A percentile compares a stretch with the other conserved stretches of the same genome.
These are phyloP conservation scores for Sinocyclocheilus maitianheensis DNA, from an alignment of 2,113 vertebrate genomes.

Conservation along the genomic window DNA sequence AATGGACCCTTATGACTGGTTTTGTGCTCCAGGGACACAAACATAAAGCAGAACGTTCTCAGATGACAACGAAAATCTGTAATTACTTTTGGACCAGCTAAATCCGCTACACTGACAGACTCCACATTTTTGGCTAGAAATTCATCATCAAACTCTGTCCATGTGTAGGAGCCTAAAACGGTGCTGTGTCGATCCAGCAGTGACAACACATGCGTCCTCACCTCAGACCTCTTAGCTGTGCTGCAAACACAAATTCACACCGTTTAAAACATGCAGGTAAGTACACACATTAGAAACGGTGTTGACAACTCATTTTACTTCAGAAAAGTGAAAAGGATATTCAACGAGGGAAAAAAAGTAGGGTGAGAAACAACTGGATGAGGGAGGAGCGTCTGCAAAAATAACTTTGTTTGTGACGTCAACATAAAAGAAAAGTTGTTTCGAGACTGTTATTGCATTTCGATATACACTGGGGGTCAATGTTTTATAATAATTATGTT, in stretches of 20 bases:
- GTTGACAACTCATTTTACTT: neutral
- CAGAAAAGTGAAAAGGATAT: neutral
- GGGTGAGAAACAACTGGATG: too few species aligned
- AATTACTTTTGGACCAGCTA: conserved; percentile 74
- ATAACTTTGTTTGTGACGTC: too few species aligned
- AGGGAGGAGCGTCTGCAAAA: too few species aligned
- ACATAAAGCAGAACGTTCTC: neutral
- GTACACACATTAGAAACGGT: neutral
- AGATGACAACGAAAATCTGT: conserved; percentile 36
- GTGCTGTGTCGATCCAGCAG: conserved; percentile 85
- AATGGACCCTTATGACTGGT: too few species aligned
- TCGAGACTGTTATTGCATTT: too few species aligned
- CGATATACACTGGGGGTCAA: too few species aligned
- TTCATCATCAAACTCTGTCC: conserved; percentile 90
- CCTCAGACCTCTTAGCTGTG: conserved; percentile 82
- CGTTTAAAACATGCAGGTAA: neutral
- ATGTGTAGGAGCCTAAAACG: conserved; percentile 88
- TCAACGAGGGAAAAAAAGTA: too few species aligned
- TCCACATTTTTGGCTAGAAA: conserved; percentile 86
- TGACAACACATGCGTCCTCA: conserved; percentile 77
- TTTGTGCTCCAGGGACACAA: too few species aligned
- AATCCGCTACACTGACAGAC: conserved; percentile 86
- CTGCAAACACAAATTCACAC: conserved; percentile 65
- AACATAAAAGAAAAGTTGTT: too few species aligned
- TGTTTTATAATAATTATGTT: too few species aligned